Conservation (phyloP, 2,113 vertebrate genomes). For the Mesocricetus auratus region DNA sequence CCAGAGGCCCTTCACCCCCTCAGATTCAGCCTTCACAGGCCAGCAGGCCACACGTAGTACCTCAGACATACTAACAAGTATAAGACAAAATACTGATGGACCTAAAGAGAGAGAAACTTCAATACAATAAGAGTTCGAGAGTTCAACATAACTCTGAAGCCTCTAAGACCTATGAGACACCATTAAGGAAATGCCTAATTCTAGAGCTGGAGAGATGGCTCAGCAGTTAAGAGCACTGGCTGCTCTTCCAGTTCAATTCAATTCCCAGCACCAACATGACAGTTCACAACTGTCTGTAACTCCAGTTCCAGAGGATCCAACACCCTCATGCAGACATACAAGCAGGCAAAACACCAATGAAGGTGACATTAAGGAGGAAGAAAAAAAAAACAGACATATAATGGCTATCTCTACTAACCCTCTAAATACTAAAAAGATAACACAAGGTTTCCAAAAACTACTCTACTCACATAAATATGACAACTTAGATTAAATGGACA, state of each 20-base stretch:
- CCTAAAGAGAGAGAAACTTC: not conserved
- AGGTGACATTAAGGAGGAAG: not conserved
- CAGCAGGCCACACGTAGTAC: too few relatives aligned
- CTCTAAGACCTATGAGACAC: not conserved
- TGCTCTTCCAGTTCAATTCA: too few relatives aligned
- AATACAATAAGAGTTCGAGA: not conserved
- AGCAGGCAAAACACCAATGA: too few relatives aligned
- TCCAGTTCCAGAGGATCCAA: too few relatives aligned
- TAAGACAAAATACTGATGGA: not conserved
- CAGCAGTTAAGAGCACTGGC: too few relatives aligned
- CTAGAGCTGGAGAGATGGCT: too few relatives aligned
- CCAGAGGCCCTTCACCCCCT: conserved; percentile 94
- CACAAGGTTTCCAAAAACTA: not conserved
- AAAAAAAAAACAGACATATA: not conserved
- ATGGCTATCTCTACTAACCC: not conserved
- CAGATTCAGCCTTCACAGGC: conserved; percentile 89
- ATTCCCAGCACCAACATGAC: too few relatives aligned
- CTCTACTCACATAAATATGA: not conserved
- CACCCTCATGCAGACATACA: too few relatives aligned
- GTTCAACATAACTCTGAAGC: not conserved
- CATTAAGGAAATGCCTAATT: not conserved
- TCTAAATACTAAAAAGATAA: not conserved
- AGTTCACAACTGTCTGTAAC: too few relatives aligned
- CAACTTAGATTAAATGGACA: not conserved
- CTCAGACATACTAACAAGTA: not conserved